phyloP scores from a whole-genome alignment of 2,888 invertebrate species.

The Tetropium fuscum region DNA sequence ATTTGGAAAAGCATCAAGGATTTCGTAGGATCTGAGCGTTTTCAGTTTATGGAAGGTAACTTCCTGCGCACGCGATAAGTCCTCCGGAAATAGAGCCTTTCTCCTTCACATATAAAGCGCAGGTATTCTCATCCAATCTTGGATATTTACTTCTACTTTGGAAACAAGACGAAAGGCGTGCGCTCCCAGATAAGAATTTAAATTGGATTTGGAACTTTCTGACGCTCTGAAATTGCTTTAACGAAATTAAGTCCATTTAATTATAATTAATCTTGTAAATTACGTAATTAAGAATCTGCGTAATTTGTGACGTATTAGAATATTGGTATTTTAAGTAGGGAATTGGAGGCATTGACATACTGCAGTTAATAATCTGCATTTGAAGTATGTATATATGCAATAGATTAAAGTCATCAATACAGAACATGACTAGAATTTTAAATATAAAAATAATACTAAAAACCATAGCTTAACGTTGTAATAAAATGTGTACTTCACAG shows the following conservation, averaged over 20 bases:
- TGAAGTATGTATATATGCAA: no score
- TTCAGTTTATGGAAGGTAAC: conserved; percentile 61
- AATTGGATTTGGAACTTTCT: conserved; percentile 41
- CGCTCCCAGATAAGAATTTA: conserved; percentile 47
- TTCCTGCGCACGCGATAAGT: conserved; percentile 61
- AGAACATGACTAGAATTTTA: no score
- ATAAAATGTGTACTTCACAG: no score
- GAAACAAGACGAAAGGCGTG: conserved; percentile 37
- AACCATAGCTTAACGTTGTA: no score
- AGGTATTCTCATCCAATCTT: conserved; percentile 36
- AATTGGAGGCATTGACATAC: no score
- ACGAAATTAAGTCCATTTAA: conserved; percentile 28
- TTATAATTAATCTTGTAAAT: conserved; percentile 33
- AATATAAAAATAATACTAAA: no score
- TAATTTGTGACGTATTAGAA: neutral
- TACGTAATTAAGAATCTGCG: neutral
- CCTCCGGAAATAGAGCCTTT: conserved; percentile 51
- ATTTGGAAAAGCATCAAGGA: conserved; percentile 61
- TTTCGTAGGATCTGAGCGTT: conserved; percentile 62
- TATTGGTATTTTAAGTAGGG: no score
- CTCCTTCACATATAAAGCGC: conserved; percentile 38
- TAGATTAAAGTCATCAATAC: no score
- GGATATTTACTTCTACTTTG: conserved; percentile 31
- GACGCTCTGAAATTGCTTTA: conserved; percentile 5
- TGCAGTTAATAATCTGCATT: no score